These are phyloP conservation scores for Temnothorax nylanderi DNA, from an alignment of 1,140 invertebrate genomes.

Conservation along the genomic window DNA sequence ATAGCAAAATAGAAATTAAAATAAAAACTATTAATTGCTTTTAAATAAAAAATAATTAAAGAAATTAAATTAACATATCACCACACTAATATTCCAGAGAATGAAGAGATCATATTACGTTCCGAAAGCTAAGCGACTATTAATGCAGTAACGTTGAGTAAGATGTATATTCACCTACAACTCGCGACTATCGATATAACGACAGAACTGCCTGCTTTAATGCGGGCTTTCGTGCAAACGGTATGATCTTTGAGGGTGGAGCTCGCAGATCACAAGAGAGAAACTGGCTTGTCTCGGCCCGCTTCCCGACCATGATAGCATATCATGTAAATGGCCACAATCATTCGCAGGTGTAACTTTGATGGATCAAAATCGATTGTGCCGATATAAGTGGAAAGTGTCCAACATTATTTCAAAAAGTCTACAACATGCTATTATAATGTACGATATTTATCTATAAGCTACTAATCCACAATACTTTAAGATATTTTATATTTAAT, in stretches of 20 bases:
- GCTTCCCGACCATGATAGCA: conserved; percentile 23
- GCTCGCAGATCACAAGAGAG: conserved; percentile 27
- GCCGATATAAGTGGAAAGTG: neutral
- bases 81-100: neutral
- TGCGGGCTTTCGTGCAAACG: conserved; percentile 39
- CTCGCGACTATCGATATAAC: conserved; percentile 38
- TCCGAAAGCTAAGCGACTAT: conserved; percentile 14
- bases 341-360: conserved; percentile 31
- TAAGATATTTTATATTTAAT: neutral
- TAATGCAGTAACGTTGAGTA: conserved; percentile 21
- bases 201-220: conserved; percentile 38
- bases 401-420: neutral
- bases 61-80: neutral
- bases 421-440: neutral
- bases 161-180: conserved; percentile 23
- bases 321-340: conserved; percentile 25
- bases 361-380: neutral
- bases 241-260: conserved; percentile 39
- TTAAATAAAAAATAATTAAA: neutral
- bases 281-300: conserved; percentile 34
- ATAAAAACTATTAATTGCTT: neutral
- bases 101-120: conserved; percentile 7
- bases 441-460: neutral
- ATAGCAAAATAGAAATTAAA: neutral
- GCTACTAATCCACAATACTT: neutral